Evolutionary conservation across 1,140 invertebrate species (phyloP).

Genomic region (Notospermus geniculatus): DNA sequence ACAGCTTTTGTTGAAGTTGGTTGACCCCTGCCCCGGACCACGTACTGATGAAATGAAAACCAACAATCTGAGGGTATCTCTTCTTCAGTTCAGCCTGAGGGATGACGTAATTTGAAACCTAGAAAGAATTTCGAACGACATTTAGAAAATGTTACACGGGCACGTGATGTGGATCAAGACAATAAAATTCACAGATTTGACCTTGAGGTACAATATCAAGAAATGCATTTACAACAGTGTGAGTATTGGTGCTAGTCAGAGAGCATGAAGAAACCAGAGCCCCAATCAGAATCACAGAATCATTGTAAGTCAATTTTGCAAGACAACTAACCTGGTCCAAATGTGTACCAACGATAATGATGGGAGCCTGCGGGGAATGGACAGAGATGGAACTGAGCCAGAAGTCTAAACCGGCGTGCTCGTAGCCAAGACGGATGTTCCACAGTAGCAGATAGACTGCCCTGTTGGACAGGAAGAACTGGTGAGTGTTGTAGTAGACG

Average conservation of each 20-base stretch:
- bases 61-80: constrained; percentile 38
- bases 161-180: too few relatives aligned
- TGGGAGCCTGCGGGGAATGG: constrained; percentile 32
- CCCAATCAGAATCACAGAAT: too few relatives aligned
- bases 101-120: constrained; percentile 46
- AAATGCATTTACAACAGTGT: too few relatives aligned
- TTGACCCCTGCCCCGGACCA: constrained; percentile 42
- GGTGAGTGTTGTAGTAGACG: constrained; percentile 55
- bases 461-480: constrained; percentile 28
- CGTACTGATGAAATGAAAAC: constrained; percentile 43
- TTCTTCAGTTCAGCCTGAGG: constrained; percentile 38
- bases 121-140: too few relatives aligned
- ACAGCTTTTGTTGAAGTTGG: constrained; percentile 36
- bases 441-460: constrained; percentile 33
- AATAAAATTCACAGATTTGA: too few relatives aligned
- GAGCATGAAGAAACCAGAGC: too few relatives aligned
- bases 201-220: too few relatives aligned
- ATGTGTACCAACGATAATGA: constrained; percentile 29
- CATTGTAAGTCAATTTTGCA: too few relatives aligned
- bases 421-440: constrained; percentile 30
- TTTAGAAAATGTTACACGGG: too few relatives aligned
- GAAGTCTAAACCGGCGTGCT: constrained; percentile 34
- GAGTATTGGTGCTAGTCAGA: too few relatives aligned
- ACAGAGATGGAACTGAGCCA: constrained; percentile 31
- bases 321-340: constrained; percentile 29